Evolutionary conservation across 2,113 vertebrate species (phyloP).

Genomic region (Dipodomys merriami): DNA sequence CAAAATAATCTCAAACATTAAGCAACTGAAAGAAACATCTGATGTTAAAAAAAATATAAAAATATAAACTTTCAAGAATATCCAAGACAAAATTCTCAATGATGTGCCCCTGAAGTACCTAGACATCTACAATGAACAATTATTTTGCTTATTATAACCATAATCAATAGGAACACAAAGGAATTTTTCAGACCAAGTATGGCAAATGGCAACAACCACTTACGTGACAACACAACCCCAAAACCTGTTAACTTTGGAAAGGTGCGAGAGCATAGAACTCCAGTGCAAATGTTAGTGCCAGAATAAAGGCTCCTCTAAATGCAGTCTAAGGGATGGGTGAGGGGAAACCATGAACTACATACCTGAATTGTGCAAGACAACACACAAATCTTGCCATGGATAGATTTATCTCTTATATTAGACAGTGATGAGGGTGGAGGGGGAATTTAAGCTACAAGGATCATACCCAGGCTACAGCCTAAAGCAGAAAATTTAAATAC

Average conservation of each 20-base stretch:
- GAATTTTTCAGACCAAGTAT: constrained; percentile 76
- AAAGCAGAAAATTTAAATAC: constrained; percentile 72
- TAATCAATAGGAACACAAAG: constrained; percentile 79
- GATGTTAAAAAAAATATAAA: constrained; percentile 87
- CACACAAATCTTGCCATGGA: constrained; percentile 65
- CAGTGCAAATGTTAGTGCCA: constrained; percentile 86
- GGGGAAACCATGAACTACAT: constrained; percentile 30
- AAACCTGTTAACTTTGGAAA: constrained; percentile 85
- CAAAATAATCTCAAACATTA: constrained; percentile 87
- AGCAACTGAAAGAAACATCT: constrained; percentile 86
- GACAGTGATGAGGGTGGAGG: background rate
- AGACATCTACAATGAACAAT: constrained; percentile 80
- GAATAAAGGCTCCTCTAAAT: constrained; percentile 63
- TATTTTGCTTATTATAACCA: constrained; percentile 72
- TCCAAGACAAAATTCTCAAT: constrained; percentile 84
- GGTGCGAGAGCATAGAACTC: constrained; percentile 85
- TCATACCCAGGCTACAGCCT: constrained; percentile 48
- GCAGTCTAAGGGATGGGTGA: constrained; percentile 53
- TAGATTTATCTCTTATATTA: constrained; percentile 72
- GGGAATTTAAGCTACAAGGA: background rate
- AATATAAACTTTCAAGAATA: constrained; percentile 89
- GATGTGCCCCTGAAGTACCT: constrained; percentile 88
- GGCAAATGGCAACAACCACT: constrained; percentile 70
- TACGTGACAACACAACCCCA: constrained; percentile 75
- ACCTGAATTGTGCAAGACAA: constrained; percentile 49